phyloP scores from a whole-genome alignment of 2,888 invertebrate genomes.

The Antheraea assamensis region DNA sequence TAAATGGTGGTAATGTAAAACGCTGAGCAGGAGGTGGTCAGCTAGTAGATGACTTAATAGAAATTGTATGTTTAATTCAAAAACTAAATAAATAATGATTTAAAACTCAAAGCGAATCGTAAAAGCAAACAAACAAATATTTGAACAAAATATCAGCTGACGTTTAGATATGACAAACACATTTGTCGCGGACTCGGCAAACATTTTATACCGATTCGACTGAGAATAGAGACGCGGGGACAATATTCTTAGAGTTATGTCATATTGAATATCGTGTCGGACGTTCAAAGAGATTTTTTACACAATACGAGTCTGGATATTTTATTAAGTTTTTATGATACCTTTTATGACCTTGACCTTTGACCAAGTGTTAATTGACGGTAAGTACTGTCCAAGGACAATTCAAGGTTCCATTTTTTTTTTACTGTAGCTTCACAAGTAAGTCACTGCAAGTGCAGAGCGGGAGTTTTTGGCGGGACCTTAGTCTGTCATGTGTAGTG shows the following conservation, averaged over 20 bases:
- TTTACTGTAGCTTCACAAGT: no score
- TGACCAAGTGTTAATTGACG: neutral
- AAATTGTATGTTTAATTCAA: neutral
- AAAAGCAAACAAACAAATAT: slow-evolving; percentile 17
- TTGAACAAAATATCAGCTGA: slow-evolving; percentile 18
- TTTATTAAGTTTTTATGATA: neutral
- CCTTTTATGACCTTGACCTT: neutral
- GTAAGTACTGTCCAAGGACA: neutral
- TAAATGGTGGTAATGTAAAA: no score
- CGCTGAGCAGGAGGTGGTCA: no score
- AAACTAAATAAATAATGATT: neutral
- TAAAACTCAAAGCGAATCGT: slow-evolving; percentile 4
- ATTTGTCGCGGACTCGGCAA: slow-evolving; percentile 32
- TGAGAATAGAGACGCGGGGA: neutral
- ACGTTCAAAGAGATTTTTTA: neutral
- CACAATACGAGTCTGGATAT: neutral
- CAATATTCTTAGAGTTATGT: neutral
- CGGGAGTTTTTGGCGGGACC: no score
- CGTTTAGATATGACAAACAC: slow-evolving; percentile 28
- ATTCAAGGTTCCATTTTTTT: no score
- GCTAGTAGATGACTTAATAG: no score
- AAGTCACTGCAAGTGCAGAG: no score
- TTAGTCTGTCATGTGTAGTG: no score
- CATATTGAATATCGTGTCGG: neutral
- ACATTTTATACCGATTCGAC: slow-evolving; percentile 23